phyloP scores from a whole-genome alignment of 2,797 vertebrate species.

The Gymnocypris eckloni region DNA sequence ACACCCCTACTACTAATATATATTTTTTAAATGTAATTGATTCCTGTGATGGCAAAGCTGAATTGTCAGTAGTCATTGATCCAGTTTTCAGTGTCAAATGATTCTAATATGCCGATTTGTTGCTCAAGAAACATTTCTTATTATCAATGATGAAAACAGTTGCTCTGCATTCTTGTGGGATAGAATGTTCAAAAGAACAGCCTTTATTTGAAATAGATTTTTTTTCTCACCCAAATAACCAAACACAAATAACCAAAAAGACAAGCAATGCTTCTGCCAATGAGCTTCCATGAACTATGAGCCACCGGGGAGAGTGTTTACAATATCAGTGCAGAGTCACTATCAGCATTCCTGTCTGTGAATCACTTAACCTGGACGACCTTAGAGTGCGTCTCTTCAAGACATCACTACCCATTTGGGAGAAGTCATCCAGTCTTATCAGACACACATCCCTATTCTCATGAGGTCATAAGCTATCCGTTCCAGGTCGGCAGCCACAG shows the following conservation, averaged over 20 bases:
- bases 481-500: constrained; percentile 34
- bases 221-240: neutral
- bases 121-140: neutral
- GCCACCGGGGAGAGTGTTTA: constrained; percentile 20
- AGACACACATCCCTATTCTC: constrained; percentile 31
- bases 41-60: neutral
- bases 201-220: neutral
- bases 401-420: constrained; percentile 46
- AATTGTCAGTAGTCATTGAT: no score
- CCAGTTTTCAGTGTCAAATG: neutral
- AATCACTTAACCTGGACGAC: constrained; percentile 49
- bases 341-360: constrained; percentile 32
- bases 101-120: neutral
- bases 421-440: constrained; percentile 45
- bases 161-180: neutral
- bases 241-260: neutral
- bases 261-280: neutral
- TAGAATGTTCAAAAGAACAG: neutral
- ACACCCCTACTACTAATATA: neutral
- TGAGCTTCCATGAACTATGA: constrained; percentile 26
- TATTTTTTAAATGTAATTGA: neutral
- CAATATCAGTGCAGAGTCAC: constrained; percentile 20
- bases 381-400: constrained; percentile 32
- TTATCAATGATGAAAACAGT: neutral
- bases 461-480: constrained; percentile 45